Evolutionary conservation across 2,113 vertebrate genomes (phyloP), one percentile per base, ranked within the genome.

Genomic region (Alethe castanea): DNA sequence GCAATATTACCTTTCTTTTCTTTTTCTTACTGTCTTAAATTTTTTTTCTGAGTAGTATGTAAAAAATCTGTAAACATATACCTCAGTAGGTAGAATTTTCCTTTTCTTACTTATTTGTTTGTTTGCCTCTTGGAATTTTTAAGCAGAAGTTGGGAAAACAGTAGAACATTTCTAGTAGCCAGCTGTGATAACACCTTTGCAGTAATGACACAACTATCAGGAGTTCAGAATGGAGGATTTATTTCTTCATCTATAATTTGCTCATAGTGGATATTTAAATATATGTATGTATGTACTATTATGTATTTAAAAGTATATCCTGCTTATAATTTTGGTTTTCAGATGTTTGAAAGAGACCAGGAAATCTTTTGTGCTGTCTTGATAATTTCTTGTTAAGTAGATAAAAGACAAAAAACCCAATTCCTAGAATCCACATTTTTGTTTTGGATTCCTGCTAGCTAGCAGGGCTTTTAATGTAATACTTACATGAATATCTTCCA

Each of bases 181-280:
- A 29, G 4, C 26, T 83, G 18, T 77, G 48, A 92, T 29, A 35
- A 47, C 19, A 47, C 20, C 22, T 81, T 65, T 91, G 62, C 53
- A 89, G 44, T 19, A 64, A 31, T 31, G 19, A 62, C 8, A 61
- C 19, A 3, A 2, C 31, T 15, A 24, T 28, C 15, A 2, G 7
- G 13, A 80, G 16, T 64, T 95, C 33, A 91, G 47, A 90, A 81
- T 45, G 24, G 5, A 59, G 14, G 36, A 42, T 76, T 84, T 90
- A n/a, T 93, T 94, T 59, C 44, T 61, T 38, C 26, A 9, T 6
- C 56, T 85, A 47, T 48, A 79, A 15, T 95, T 87, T 93, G 23
- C 23, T 90, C 65, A 52, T 90, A 94, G 82, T 81, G 65, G 73
- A 50, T 88, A 90, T 93, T 94, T 97, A 81, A 96, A 90, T 73